A percentile compares a stretch with the other conserved stretches of the same genome.
Conservation (phyloP, 2,113 vertebrate genomes). For the Gymnogyps californianus region DNA sequence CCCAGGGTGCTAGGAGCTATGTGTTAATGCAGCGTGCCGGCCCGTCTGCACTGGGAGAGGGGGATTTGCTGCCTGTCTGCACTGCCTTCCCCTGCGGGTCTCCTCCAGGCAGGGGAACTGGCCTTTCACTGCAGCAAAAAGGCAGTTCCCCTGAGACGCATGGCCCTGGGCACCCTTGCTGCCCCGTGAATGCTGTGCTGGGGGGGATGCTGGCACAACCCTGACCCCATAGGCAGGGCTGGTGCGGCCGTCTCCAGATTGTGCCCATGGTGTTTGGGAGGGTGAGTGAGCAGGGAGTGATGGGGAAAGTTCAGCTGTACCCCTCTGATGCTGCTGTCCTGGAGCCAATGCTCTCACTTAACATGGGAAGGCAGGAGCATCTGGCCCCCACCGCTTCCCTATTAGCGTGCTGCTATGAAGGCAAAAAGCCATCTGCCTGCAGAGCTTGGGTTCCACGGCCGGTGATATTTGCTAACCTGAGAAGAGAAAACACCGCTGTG, state of each 20-base stretch:
- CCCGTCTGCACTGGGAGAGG: background rate
- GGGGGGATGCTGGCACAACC: background rate
- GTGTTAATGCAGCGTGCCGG: rapidly evolving
- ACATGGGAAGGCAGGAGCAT: background rate
- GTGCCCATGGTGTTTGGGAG: background rate
- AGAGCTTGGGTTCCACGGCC: background rate
- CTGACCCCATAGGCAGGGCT: background rate
- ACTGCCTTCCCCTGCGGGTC: background rate
- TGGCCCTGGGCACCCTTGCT: rapidly evolving
- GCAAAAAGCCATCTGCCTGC: background rate
- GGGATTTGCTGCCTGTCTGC: background rate
- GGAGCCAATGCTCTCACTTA: background rate
- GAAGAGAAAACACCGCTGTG: background rate
- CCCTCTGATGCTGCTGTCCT: background rate
- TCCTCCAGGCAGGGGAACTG: background rate
- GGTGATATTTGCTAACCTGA: background rate
- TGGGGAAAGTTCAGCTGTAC: too few relatives aligned
- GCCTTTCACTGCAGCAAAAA: background rate
- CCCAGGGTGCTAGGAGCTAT: background rate
- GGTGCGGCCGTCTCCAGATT: rapidly evolving
- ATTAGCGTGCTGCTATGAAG: background rate
- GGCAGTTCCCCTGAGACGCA: rapidly evolving
- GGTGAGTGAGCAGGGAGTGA: too few relatives aligned
- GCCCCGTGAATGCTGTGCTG: background rate
- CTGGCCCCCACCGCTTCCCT: background rate